Evolutionary conservation across 2,797 vertebrate genomes (phyloP).

Genomic region (Myiothlypis coronata): DNA sequence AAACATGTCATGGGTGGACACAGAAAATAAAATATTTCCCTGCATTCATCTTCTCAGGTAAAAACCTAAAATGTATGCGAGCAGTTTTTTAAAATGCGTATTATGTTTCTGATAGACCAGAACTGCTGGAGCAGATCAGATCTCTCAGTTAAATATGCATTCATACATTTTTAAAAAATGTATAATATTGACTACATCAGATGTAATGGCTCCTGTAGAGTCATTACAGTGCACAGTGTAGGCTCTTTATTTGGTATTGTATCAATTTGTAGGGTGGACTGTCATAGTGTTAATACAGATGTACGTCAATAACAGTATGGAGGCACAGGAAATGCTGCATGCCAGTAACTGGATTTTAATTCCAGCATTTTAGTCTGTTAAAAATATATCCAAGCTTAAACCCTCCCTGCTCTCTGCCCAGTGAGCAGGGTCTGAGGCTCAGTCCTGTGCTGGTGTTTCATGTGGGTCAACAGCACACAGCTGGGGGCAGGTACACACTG

Average conservation of each 20-base stretch:
- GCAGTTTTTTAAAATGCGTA: conserved; percentile 63
- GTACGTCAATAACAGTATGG: conserved; percentile 20
- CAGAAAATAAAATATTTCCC: neutral
- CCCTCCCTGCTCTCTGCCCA: neutral
- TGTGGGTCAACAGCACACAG: neutral
- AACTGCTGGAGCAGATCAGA: conserved; percentile 68
- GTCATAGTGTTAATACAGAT: conserved; percentile 62
- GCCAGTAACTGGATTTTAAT: conserved; percentile 26
- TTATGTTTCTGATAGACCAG: conserved; percentile 65
- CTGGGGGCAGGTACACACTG: rapidly evolving
- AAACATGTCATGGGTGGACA: neutral
- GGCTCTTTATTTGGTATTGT: conserved; percentile 70
- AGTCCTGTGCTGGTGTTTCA: rapidly evolving
- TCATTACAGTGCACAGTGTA: conserved; percentile 56
- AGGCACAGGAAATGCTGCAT: conserved; percentile 16
- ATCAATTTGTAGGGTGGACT: conserved; percentile 71
- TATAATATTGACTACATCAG: conserved; percentile 70
- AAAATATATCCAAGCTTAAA: neutral
- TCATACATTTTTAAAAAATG: conserved; percentile 63
- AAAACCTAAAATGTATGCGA: conserved; percentile 58
- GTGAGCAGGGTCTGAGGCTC: neutral
- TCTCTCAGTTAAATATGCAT: conserved; percentile 74
- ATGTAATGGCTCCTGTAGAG: conserved; percentile 58
- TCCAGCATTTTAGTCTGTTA: neutral
- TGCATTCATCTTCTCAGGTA: conserved; percentile 54